Percentiles rank a stretch among this genome's conserved stretches.
These are phyloP conservation scores for Cyclophora punctaria DNA, from an alignment of 2,888 invertebrate genomes.

Conservation along the genomic window DNA sequence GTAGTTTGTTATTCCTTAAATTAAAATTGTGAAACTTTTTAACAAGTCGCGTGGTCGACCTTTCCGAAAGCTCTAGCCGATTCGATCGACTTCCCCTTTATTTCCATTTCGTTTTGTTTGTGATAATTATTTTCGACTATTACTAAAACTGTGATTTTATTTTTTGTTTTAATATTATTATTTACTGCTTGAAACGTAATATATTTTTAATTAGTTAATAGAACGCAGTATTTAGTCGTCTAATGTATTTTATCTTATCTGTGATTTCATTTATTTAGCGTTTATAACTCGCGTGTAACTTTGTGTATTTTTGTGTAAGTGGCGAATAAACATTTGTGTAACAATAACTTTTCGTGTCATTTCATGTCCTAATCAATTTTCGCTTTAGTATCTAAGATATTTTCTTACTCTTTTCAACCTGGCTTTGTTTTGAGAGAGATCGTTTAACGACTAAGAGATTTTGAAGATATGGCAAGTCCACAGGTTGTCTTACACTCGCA, in stretches of 20 bases:
- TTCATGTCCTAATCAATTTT: constrained; percentile 1
- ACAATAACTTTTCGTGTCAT: constrained; percentile 33
- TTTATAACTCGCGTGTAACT: constrained; percentile 51
- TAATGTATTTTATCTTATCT: constrained; percentile 60
- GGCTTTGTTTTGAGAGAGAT: too few species aligned
- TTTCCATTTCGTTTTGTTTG: constrained; percentile 38
- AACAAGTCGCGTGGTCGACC: constrained; percentile 26
- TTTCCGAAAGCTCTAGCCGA: constrained; percentile 43
- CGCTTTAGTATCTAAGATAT: too few species aligned
- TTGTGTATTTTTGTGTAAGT: constrained; percentile 60
- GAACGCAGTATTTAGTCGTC: constrained; percentile 26
- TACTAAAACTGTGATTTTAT: constrained; percentile 61
- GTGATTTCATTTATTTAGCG: constrained; percentile 64
- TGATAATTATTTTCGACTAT: constrained; percentile 46
- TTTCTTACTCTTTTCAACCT: too few species aligned
- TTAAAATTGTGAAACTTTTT: constrained; percentile 21
- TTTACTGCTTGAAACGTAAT: constrained; percentile 32
- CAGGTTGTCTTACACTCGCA: too few species aligned
- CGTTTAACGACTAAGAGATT: too few species aligned
- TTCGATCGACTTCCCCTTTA: constrained; percentile 29
- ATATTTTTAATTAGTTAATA: constrained; percentile 19
- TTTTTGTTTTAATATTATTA: constrained; percentile 34
- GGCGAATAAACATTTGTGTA: constrained; percentile 65
- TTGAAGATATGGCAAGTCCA: too few species aligned
- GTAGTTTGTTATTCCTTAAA: constrained; percentile 30